phyloP scores from a whole-genome alignment of 2,113 vertebrate genomes.

The Apodemus speciosus region DNA sequence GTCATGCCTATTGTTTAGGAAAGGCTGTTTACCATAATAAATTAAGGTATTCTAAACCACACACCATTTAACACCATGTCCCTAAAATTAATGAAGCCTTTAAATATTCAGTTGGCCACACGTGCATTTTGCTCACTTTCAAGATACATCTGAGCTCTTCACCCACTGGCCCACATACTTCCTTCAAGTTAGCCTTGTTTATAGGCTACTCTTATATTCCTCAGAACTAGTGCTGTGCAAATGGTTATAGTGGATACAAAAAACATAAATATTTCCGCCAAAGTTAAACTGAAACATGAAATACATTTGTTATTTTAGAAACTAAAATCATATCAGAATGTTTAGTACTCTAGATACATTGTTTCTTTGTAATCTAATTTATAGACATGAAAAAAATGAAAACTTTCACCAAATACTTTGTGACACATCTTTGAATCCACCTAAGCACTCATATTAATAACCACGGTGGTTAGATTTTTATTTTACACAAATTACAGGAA shows the following conservation, averaged over 20 bases:
- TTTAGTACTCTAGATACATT: constrained; percentile 69
- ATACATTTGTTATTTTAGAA: constrained; percentile 74
- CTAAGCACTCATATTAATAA: constrained; percentile 81
- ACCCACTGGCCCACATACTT: constrained; percentile 67
- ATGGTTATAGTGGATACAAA: constrained; percentile 74
- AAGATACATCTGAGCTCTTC: constrained; percentile 75
- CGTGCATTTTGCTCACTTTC: constrained; percentile 81
- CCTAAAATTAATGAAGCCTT: constrained; percentile 73
- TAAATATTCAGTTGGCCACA: constrained; percentile 75
- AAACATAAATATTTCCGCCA: not conserved
- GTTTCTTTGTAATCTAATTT: constrained; percentile 75
- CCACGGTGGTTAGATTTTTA: constrained; percentile 80
- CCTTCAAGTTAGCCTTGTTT: constrained; percentile 74
- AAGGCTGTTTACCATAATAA: constrained; percentile 66
- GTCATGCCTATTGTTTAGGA: constrained; percentile 32
- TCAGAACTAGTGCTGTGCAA: constrained; percentile 76
- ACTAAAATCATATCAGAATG: constrained; percentile 74
- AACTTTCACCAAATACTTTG: constrained; percentile 82
- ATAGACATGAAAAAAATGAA: constrained; percentile 77
- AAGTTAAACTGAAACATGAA: constrained; percentile 78
- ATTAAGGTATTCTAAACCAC: constrained; percentile 55
- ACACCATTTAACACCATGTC: constrained; percentile 68
- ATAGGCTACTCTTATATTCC: constrained; percentile 76
- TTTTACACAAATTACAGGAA: constrained; percentile 86
- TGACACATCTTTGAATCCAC: constrained; percentile 79